Percentiles rank a stretch among this genome's conserved stretches.
Evolutionary conservation across 2,797 vertebrate species (phyloP).

Genomic region (Phataginus tricuspis): DNA sequence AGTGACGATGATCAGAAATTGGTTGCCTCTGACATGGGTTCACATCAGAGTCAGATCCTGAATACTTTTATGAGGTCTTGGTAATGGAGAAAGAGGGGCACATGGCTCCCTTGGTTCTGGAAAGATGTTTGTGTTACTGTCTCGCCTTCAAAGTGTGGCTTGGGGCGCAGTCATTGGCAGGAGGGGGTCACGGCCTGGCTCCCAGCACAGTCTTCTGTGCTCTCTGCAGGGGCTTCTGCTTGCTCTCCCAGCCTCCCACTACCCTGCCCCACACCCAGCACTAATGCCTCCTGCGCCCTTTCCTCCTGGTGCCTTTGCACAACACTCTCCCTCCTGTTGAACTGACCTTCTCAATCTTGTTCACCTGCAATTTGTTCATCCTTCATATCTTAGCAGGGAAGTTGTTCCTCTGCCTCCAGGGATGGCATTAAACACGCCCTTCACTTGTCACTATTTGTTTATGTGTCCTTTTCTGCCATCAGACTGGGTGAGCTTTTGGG

Average conservation of each 20-base stretch:
- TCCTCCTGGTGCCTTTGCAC: too few species aligned
- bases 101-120: rapidly evolving
- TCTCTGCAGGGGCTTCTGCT: not conserved
- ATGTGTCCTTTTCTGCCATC: not conserved
- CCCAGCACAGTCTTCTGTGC: not conserved
- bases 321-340: not conserved
- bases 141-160: not conserved
- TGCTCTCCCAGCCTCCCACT: not conserved
- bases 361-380: not conserved
- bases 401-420: not conserved
- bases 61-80: not conserved
- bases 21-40: not conserved
- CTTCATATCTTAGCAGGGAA: not conserved
- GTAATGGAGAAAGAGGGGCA: not conserved
- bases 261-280: not conserved
- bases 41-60: not conserved
- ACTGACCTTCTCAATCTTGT: not conserved
- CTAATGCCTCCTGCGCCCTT: not conserved
- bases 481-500: not conserved
- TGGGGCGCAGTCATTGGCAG: rapidly evolving
- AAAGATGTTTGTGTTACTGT: rapidly evolving
- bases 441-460: not conserved
- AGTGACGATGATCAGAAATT: not conserved
- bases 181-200: not conserved
- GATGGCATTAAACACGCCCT: not conserved